Base-by-base conservation (phyloP, 2,888 invertebrate genomes). In the Diaprepes abbreviatus region DNA sequence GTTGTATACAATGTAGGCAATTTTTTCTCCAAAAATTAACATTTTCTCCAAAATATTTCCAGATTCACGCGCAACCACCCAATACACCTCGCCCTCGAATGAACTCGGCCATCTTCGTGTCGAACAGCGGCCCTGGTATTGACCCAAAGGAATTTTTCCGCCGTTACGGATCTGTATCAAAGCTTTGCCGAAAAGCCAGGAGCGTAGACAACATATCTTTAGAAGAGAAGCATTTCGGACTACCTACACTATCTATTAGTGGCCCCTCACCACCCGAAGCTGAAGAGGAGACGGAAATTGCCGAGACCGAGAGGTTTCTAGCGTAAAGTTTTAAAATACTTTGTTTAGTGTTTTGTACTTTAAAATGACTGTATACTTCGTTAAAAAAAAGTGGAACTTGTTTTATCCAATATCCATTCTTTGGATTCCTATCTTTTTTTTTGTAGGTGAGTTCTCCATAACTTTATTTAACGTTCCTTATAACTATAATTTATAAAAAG, bases 51-150 rank as follows among this genome's bases (percentile, higher is more conserved):
- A 24, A 5, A 24, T 12, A 63, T 62, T 68, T 66, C 16, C 66
- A 79, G 79, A 74, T 76, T 65, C 76, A 77, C 73, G 79, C 75
- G 66, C 77, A 76, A 63, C 79, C 78, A 31, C 85, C 88, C 79
- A 86, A 88, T 57, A 87, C 87, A 69, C 87, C 88, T 77, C 88
- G 94, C 73, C 92, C 93, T 72, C 89, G 94, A 64, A 92, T 94
- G 81, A 94, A 94, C 83, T 94, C 94, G 70, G 94, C 94, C 76
- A 93, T 94, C 79, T 94, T 93, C 84, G 91, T 93, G 70, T 92
- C 92, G 59, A 90, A 91, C 73, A 91, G 91, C 78, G 91, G 91
- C 0, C 87, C 90, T 28, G 91, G 91, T 21, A 92, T 93, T 80
- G 92, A 93, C 79, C 92, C 93, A 71, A 90, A 92, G 78, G 93